Evolutionary conservation across 2,888 invertebrate genomes (phyloP).

Genomic region (Eilema griseolum): DNA sequence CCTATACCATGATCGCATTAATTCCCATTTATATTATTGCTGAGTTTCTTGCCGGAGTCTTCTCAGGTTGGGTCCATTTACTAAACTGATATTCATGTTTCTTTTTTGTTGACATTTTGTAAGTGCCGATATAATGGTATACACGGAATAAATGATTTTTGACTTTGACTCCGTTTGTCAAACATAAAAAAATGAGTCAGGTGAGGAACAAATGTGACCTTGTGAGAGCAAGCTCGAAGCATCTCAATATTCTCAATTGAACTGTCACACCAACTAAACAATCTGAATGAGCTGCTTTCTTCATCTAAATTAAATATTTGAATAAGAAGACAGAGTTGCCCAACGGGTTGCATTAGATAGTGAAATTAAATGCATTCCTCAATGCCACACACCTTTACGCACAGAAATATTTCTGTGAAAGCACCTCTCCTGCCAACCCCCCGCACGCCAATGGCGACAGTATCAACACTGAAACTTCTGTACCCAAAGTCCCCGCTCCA

Average conservation of each 20-base stretch:
- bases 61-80: too few species aligned
- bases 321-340: slow-evolving; percentile 34
- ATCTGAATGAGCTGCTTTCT: slow-evolving; percentile 24
- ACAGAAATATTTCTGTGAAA: slow-evolving; percentile 60
- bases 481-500: slow-evolving; percentile 48
- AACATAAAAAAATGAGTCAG: too few species aligned
- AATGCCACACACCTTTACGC: slow-evolving; percentile 48
- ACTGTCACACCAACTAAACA: slow-evolving; percentile 29
- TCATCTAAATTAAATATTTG: slow-evolving; percentile 38
- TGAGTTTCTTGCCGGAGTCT: too few species aligned
- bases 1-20: too few species aligned
- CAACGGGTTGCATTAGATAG: slow-evolving; percentile 44
- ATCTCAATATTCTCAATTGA: slow-evolving; percentile 32
- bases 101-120: too few species aligned
- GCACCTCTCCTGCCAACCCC: slow-evolving; percentile 18
- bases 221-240: slow-evolving; percentile 28
- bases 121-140: too few species aligned
- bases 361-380: slow-evolving; percentile 55
- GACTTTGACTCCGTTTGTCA: too few species aligned
- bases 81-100: too few species aligned
- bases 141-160: too few species aligned
- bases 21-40: too few species aligned
- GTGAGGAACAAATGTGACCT: too few species aligned
- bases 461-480: slow-evolving; percentile 44
- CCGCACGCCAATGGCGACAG: slow-evolving; percentile 32